Evolutionary conservation across 30 jellyfish, hydroid and myxozoan species (phyloP), one percentile per base, ranked within the genome.

Genomic region (Sanderia malayensis): DNA sequence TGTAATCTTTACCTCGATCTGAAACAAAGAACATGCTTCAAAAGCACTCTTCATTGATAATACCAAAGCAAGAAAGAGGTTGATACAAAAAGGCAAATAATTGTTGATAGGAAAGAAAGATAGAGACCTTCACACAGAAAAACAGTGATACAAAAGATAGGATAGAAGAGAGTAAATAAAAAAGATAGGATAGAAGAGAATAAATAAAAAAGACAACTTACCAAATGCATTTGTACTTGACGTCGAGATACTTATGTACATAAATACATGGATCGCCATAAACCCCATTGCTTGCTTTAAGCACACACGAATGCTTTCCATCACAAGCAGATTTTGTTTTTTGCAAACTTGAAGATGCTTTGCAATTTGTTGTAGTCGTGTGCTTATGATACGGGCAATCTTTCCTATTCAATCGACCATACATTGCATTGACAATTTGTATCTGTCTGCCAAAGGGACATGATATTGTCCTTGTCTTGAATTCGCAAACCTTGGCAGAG

Each of bases 221-320:
- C 92, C 79, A 68, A 24, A 29, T 63, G 41, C 94, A 81, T 73
- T 60, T 44, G 67, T 58, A 81, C 29, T 63, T 30, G 34, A 81
- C 94, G 27, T 61, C 62, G 17, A 81, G 74, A 47, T 81, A 81
- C 71, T 81, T 81, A 64, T 20, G 71, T 1, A 61, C 70, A 0
- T 24, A 11, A 22, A 58, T 67, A 33, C 94, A 81, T 4, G 94
- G 94, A 72, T 81, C 82, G 24, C 86, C 94, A 34, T 62, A 81
- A 28, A 69, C 74, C n/a, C 68, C 74, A 52, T 81, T 81, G 15
- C 63, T 44, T 24, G 94, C 94, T 18, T 25, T 37, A 23, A 81
- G 23, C 18, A 23, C 63, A 44, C 94, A 81, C 8, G 75, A 20
- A 7, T 29, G 20, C 23, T 47, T 70, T 28, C 94, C 94, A 28